phyloP scores from a whole-genome alignment of 1,140 invertebrate species.

The Microplitis mediator region DNA sequence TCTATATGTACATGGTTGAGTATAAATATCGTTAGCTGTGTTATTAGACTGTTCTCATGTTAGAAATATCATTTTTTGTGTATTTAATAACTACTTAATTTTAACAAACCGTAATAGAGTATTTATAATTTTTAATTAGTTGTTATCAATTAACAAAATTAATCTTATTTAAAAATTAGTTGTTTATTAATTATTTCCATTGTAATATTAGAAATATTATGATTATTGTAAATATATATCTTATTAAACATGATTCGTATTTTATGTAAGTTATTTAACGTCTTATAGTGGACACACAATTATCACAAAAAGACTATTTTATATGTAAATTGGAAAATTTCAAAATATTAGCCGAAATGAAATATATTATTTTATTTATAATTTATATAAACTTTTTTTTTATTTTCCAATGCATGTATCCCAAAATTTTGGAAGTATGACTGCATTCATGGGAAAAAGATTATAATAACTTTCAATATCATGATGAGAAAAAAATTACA shows the following conservation, averaged over 20 bases:
- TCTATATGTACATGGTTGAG: slow-evolving; percentile 15
- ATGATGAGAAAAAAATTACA: background rate
- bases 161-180: no score
- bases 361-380: background rate
- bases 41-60: slow-evolving; percentile 48
- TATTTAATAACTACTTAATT: slow-evolving; percentile 1
- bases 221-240: background rate
- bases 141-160: no score
- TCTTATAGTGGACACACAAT: background rate
- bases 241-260: background rate
- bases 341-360: background rate
- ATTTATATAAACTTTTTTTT: slow-evolving; percentile 5
- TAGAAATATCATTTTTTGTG: slow-evolving; percentile 23
- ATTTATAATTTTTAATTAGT: no score
- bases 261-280: background rate
- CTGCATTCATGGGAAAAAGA: background rate
- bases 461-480: background rate
- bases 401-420: background rate
- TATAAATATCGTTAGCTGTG: slow-evolving; percentile 43
- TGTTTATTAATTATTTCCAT: no score
- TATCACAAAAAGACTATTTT: background rate
- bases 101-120: background rate
- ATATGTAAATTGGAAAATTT: background rate
- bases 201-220: no score
- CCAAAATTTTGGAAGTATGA: background rate